Evolutionary conservation across 2,888 invertebrate genomes (phyloP).

Genomic region (Agriopis leucophaearia): DNA sequence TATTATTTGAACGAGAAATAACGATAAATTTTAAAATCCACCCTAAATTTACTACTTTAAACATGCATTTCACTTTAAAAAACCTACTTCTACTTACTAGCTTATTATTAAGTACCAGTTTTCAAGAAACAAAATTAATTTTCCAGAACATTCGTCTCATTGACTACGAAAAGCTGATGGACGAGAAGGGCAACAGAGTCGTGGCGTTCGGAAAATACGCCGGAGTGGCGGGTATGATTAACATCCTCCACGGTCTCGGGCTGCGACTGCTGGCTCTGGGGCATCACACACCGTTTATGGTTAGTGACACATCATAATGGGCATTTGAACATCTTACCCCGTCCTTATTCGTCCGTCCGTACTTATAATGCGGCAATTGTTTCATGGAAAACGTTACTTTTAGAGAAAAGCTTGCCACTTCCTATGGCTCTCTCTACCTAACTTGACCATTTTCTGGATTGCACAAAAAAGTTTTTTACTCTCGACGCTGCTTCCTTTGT

Average conservation of each 20-base stretch:
- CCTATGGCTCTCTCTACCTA: too few species aligned
- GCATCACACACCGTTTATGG: conserved; percentile 99
- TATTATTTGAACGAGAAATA: too few species aligned
- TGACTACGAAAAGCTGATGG: conserved; percentile 98
- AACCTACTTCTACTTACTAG: too few species aligned
- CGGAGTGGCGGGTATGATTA: conserved; percentile 99
- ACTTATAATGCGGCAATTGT: too few species aligned
- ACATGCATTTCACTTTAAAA: too few species aligned
- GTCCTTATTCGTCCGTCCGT: neutral
- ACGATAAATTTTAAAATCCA: too few species aligned
- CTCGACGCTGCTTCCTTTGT: too few species aligned
- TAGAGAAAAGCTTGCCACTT: too few species aligned
- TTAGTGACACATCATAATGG: conserved; percentile 60
- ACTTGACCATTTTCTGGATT: too few species aligned
- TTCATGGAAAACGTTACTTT: too few species aligned
- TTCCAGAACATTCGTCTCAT: conserved; percentile 95
- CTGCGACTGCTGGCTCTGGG: conserved; percentile 97
- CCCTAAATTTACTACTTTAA: too few species aligned
- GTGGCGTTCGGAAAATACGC: conserved; percentile 99
- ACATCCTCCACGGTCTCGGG: conserved; percentile 98
- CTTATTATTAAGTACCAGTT: neutral
- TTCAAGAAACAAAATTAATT: neutral
- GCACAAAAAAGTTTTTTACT: too few species aligned
- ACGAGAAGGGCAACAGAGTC: conserved; percentile 94
- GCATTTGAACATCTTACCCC: neutral